Evolutionary conservation across 1,140 invertebrate genomes (phyloP).

Genomic region (Trialeurodes vaporariorum): DNA sequence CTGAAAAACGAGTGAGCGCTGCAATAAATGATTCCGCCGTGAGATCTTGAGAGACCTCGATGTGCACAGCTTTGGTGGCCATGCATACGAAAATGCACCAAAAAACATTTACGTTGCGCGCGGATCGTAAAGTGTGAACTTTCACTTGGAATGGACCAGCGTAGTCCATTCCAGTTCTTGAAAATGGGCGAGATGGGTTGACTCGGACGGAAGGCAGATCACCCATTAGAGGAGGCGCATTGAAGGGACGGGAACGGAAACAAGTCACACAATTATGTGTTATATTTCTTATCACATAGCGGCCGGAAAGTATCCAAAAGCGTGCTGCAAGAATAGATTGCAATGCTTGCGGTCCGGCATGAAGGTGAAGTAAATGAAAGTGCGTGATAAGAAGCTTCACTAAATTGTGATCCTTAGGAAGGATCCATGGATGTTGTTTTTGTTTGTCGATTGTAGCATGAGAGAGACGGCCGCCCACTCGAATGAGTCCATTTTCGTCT

Average conservation of each 20-base stretch:
- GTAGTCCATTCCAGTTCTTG: constrained; percentile 32
- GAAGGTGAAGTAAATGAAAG: constrained; percentile 21
- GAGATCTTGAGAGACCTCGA: too few relatives aligned
- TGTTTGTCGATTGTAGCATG: constrained; percentile 24
- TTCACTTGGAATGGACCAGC: constrained; percentile 31
- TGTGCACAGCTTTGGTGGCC: too few relatives aligned
- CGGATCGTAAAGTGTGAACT: too few relatives aligned
- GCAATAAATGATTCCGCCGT: too few relatives aligned
- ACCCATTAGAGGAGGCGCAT: constrained; percentile 26
- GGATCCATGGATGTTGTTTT: constrained; percentile 35
- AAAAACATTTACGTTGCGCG: too few relatives aligned
- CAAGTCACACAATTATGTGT: constrained; percentile 22
- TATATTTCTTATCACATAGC: constrained; percentile 16
- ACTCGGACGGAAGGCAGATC: constrained; percentile 27
- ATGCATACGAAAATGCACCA: too few relatives aligned
- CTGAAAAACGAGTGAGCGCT: too few relatives aligned
- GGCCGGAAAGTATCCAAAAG: constrained; percentile 23
- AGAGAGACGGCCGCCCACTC: constrained; percentile 32
- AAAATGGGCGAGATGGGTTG: constrained; percentile 26
- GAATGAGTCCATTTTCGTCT: constrained; percentile 28
- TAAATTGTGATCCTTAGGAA: constrained; percentile 24
- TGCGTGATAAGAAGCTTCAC: constrained; percentile 23
- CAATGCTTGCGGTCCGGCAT: constrained; percentile 22
- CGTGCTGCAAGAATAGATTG: constrained; percentile 15
- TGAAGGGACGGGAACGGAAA: constrained; percentile 11